A percentile compares a stretch with the other conserved stretches of the same genome.
Conservation (phyloP, 2,797 vertebrate species). For the Malacoctenus gilli region DNA sequence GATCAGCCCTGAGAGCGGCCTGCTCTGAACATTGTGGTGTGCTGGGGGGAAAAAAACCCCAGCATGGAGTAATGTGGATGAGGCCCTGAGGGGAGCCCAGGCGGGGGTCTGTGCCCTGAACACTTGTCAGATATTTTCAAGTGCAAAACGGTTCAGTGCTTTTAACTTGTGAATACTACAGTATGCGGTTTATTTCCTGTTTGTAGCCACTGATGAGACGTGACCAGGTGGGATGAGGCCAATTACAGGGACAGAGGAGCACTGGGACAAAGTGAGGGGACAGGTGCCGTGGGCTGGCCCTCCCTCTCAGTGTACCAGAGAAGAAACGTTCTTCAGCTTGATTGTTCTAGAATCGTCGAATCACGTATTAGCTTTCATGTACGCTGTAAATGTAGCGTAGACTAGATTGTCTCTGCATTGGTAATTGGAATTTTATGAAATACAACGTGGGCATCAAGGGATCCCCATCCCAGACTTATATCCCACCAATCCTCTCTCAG, state of each 20-base stretch:
- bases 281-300: slow-evolving; percentile 58
- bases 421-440: slow-evolving; percentile 41
- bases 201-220: slow-evolving; percentile 70
- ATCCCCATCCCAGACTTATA: slow-evolving; percentile 54
- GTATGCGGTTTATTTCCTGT: slow-evolving; percentile 67
- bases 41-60: no score
- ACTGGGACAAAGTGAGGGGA: slow-evolving; percentile 42
- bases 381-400: slow-evolving; percentile 67
- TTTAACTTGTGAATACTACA: slow-evolving; percentile 74
- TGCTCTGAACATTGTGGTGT: slow-evolving; percentile 83
- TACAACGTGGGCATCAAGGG: slow-evolving; percentile 49
- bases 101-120: slow-evolving; percentile 49
- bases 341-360: slow-evolving; percentile 58
- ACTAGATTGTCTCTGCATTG: slow-evolving; percentile 62
- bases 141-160: slow-evolving; percentile 78
- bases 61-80: slow-evolving; percentile 83
- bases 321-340: slow-evolving; percentile 50
- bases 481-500: slow-evolving; percentile 70
- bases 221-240: slow-evolving; percentile 64
- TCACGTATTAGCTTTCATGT: slow-evolving; percentile 65
- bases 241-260: slow-evolving; percentile 44
- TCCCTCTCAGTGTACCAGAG: slow-evolving; percentile 39
- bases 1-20: slow-evolving; percentile 68
- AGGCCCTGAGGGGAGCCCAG: slow-evolving; percentile 64
- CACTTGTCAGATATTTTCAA: slow-evolving; percentile 70